Conservation (phyloP, 1,140 invertebrate species). For the Pararge aegeria region DNA sequence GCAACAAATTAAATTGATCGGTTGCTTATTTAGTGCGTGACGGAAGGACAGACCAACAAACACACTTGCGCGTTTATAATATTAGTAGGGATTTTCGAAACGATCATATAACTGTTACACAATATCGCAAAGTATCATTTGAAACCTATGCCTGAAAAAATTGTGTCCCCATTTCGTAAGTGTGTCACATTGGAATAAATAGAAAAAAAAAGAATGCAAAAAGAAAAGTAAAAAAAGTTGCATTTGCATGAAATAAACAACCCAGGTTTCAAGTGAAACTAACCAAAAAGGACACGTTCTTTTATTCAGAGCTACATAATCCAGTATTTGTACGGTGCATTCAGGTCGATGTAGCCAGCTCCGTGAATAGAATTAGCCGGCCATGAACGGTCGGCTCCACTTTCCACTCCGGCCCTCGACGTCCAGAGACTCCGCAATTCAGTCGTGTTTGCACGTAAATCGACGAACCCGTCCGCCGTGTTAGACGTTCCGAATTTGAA, state of each 20-base stretch:
- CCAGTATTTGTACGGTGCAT: conserved; percentile 34
- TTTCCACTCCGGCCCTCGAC: conserved; percentile 21
- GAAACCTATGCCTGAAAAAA: not conserved
- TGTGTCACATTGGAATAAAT: not conserved
- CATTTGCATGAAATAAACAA: conserved; percentile 6
- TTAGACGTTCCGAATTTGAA: conserved; percentile 51
- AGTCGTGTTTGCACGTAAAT: conserved; percentile 41
- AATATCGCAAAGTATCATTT: not conserved
- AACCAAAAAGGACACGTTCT: conserved; percentile 11
- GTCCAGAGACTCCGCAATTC: conserved; percentile 32
- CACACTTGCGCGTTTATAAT: too few relatives aligned
- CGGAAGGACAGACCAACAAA: too few relatives aligned
- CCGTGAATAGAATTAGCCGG: conserved; percentile 35
- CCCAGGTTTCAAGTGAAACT: conserved; percentile 16
- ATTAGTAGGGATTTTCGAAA: too few relatives aligned
- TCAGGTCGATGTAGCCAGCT: conserved; percentile 20
- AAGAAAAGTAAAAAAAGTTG: not conserved
- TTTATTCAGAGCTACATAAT: conserved; percentile 25
- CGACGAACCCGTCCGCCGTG: conserved; percentile 28
- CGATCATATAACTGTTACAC: too few relatives aligned
- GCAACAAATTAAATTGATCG: too few relatives aligned
- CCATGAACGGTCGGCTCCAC: conserved; percentile 19
- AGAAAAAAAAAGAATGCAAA: not conserved
- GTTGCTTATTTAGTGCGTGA: too few relatives aligned
- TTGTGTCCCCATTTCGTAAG: not conserved